These are phyloP conservation scores for Indri indri DNA, from an alignment of 2,113 vertebrate species.

Conservation along the genomic window DNA sequence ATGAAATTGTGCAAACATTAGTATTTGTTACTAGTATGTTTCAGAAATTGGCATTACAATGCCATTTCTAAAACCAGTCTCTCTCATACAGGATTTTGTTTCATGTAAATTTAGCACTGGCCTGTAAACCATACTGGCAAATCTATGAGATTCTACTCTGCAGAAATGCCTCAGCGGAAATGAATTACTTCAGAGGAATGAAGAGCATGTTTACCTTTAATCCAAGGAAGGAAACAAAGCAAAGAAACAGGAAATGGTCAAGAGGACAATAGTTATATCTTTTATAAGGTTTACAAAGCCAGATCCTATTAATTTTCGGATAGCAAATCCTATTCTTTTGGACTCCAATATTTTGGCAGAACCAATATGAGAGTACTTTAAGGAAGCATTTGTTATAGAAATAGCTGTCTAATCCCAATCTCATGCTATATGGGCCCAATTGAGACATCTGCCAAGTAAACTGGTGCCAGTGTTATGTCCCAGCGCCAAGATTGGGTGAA, in stretches of 20 bases:
- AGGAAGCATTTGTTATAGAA: not conserved
- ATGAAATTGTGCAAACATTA: not conserved
- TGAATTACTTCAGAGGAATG: not conserved
- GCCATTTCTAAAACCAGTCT: not conserved
- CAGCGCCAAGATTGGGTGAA: not conserved
- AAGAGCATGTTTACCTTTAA: slow-evolving; percentile 1
- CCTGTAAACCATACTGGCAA: not conserved
- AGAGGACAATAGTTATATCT: not conserved
- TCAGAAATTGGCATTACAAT: not conserved
- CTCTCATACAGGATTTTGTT: not conserved
- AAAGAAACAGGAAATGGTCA: not conserved
- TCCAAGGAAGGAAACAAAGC: not conserved
- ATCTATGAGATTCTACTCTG: not conserved
- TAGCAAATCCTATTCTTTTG: not conserved
- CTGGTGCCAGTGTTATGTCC: not conserved
- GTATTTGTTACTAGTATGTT: not conserved
- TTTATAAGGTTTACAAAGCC: not conserved
- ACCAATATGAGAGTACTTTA: not conserved
- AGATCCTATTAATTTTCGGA: slow-evolving; percentile 12
- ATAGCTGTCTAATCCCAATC: not conserved
- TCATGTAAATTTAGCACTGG: not conserved
- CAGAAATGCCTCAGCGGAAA: not conserved
- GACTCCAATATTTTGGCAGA: not conserved
- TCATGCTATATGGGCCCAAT: not conserved
- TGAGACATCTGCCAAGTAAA: not conserved